Evolutionary conservation across 2,888 invertebrate species (phyloP), one percentile per base, ranked within the genome.

Genomic region (Cryptus viduatorius): DNA sequence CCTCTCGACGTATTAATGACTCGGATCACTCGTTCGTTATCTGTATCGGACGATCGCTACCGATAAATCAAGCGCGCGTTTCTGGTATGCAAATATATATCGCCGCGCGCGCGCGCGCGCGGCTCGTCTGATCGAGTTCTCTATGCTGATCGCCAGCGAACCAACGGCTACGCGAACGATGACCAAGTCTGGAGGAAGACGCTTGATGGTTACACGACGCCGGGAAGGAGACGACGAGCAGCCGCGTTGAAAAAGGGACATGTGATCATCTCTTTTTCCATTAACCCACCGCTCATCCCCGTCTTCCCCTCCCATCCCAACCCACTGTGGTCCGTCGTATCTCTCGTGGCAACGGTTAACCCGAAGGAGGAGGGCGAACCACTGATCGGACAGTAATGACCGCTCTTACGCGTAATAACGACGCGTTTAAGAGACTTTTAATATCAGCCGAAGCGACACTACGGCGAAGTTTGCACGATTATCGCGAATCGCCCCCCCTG

Each of bases 1-100:
- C 75, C 64, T 4, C 81, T 69, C 65, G 71, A 79, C 73, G 86
- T 85, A 86, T 87, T 88, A 89, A 89, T 88, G 89, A 89, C 84
- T 86, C 76, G 68, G 87, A 87, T 88, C 87, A 86, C 82, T 87
- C 86, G 85, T 82, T 82, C 56, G 56, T 68, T 86, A 87, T 86
- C 84, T 37, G 79, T 46, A 64, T 83, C 84, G 67, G 61, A 24
- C 84, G 86, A 86, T 88, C 89, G 88, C 77, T 16, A 87, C 85
- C 87, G 88, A 87, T 89, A 88, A 88, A 88, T 90, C 89, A 89
- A 86, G 85, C 83, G 68, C 64, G 87, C 87, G 82, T 86, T 87
- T 86, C 89, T 86, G 87, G 88, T 90, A 90, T 90, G 90, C 88
- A 91, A 90, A 91, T 84, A 83, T 73, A 72, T 78, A 86, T 84